Evolutionary conservation across 2,113 vertebrate genomes (phyloP), one percentile per base, ranked within the genome.

Genomic region (Pyrgilauda ruficollis): DNA sequence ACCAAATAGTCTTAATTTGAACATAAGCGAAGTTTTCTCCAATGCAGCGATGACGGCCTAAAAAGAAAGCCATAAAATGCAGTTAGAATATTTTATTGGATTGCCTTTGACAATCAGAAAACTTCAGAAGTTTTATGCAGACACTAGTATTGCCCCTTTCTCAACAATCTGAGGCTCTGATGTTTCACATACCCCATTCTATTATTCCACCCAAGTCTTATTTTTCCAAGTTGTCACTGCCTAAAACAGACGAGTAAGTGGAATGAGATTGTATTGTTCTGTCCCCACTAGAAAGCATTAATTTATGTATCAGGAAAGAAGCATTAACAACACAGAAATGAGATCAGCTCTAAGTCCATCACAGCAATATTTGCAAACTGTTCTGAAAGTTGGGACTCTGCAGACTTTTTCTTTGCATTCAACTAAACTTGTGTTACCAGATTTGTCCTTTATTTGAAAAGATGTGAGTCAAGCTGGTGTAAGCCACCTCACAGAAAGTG

Each of bases 1-100:
- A 99, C 99, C 99, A 99, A 96, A 99, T 99, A 35, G 99, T 99
- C 98, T 99, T 99, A 93, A 99, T 99, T 94, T 99, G 99, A 91
- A 99, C 98, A 17, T 99, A 99, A 30, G 99, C 99, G 19, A 99
- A 99, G 97, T 99, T 99, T 96, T 99, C 99, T 68, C 99, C 99
- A 46, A 99, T 99, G 94, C 99, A 99, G 72, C 99, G 99, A 93
- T 99, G 99, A 53, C 99, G 99, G 19, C 99, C 99, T 99, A 89
- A 67, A 82, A 69, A 79, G 50, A 64, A 91, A 95, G 39, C 33
- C 81, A 70, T 2, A 52, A 67, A 69, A 50, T 27, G 27, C 64
- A 33, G 49, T 87, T 43, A 90, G 50, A 73, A 46, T 12, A 18
- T 27, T n/a, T 49, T 37, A 21, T 0, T 61, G 26, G 10, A 28